phyloP scores from a whole-genome alignment of 2,797 vertebrate species.

The Dendrocincla tyrannina region DNA sequence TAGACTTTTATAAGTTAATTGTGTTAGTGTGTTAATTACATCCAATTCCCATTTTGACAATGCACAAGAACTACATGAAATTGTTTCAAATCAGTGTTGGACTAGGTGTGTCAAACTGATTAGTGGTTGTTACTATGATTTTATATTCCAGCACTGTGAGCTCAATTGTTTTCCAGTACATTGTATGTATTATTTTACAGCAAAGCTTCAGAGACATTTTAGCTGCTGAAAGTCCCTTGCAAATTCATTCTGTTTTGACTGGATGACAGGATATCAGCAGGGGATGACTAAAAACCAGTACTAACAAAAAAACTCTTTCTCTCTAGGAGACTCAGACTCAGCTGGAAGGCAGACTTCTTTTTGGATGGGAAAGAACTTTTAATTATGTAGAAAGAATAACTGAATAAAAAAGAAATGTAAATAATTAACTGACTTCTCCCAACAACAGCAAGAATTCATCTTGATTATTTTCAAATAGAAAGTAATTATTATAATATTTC shows the following conservation, averaged over 20 bases:
- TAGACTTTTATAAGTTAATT: background rate
- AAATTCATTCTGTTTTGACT: conserved; percentile 27
- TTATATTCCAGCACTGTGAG: background rate
- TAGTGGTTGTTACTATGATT: background rate
- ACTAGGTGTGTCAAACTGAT: background rate
- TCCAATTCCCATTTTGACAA: background rate
- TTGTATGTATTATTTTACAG: conserved; percentile 3
- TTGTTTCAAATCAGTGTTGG: background rate
- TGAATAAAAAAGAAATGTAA: conserved; percentile 21
- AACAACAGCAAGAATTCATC: background rate
- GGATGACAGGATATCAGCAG: conserved; percentile 29
- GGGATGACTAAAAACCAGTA: conserved; percentile 33
- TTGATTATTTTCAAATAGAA: background rate
- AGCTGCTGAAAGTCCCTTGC: background rate
- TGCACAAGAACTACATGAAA: background rate
- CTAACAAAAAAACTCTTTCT: background rate
- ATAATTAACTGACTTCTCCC: conserved; percentile 7
- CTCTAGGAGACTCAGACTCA: conserved; percentile 20
- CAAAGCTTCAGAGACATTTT: conserved; percentile 1
- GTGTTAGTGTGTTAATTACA: background rate
- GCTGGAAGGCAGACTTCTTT: conserved; percentile 12
- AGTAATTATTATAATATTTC: background rate
- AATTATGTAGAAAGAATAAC: conserved; percentile 24
- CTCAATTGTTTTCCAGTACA: background rate
- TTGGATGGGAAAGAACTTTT: conserved; percentile 35